Conservation (phyloP, 1,140 invertebrate species). For the Linepithema humile region DNA sequence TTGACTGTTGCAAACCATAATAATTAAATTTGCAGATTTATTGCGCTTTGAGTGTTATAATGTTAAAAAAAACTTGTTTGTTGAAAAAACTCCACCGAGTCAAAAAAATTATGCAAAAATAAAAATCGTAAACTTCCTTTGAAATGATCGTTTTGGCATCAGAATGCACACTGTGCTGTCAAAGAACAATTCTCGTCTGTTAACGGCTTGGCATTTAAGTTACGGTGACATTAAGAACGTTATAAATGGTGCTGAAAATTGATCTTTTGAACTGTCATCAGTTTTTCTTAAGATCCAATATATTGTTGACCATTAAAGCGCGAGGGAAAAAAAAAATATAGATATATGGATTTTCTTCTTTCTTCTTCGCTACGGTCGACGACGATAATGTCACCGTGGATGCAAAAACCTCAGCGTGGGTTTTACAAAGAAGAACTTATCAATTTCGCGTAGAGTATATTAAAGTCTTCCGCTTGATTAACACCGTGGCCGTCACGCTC, state of each 20-base stretch:
- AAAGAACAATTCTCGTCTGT: neutral
- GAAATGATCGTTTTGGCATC: neutral
- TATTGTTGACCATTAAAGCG: neutral
- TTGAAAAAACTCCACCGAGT: neutral
- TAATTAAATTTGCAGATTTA: neutral
- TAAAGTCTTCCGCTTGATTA: conserved; percentile 54
- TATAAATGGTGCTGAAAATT: too few species aligned
- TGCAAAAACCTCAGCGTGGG: conserved; percentile 5
- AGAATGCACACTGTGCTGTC: too few species aligned
- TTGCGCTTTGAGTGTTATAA: neutral
- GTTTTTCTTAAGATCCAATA: neutral
- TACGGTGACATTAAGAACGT: too few species aligned
- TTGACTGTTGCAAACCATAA: neutral
- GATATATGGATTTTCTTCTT: neutral
- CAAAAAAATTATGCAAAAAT: neutral
- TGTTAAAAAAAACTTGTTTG: neutral
- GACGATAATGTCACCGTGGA: neutral
- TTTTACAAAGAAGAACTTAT: conserved; percentile 50
- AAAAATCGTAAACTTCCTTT: neutral
- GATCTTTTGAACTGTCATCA: neutral
- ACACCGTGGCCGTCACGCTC: conserved; percentile 28
- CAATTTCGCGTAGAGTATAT: conserved; percentile 36
- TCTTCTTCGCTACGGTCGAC: neutral
- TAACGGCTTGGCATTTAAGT: too few species aligned
- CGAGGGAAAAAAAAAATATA: neutral